A percentile compares a stretch with the other conserved stretches of the same genome.
phyloP scores from a whole-genome alignment of 35 echinoderm and acorn worm genomes.

The Antedon bifida region DNA sequence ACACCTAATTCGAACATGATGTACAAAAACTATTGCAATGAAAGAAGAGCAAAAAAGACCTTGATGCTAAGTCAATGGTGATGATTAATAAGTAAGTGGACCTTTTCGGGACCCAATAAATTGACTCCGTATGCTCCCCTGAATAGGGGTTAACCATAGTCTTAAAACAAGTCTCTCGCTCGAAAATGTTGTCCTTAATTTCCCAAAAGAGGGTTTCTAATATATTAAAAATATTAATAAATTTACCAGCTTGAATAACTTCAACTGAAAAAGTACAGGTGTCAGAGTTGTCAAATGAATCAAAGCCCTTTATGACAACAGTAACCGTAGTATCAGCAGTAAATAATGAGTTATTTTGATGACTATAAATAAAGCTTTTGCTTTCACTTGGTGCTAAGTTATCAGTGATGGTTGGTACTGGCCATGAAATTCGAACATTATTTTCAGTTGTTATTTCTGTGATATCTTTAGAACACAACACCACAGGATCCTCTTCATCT shows the following conservation, averaged over 20 bases:
- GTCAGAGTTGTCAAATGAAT: neutral
- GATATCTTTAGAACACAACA: neutral
- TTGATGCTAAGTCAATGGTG: no score
- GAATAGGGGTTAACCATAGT: no score
- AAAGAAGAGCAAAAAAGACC: no score
- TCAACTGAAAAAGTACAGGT: neutral
- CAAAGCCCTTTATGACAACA: neutral
- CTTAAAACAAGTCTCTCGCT: no score
- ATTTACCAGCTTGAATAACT: neutral
- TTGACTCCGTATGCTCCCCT: no score
- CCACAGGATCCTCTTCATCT: neutral
- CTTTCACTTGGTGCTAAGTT: neutral
- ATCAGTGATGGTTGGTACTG: neutral
- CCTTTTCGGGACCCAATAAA: no score
- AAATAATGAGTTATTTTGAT: neutral
- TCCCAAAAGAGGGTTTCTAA: no score
- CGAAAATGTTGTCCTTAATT: no score
- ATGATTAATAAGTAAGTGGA: no score
- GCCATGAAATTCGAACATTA: neutral
- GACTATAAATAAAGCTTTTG: neutral
- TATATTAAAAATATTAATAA: no score
- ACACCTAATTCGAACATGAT: no score
- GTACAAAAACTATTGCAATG: no score
- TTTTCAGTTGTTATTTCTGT: neutral
- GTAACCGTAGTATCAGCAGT: neutral